Evolutionary conservation across 2,888 invertebrate genomes (phyloP), one percentile per base, ranked within the genome.

Genomic region (Nycteola revayana): DNA sequence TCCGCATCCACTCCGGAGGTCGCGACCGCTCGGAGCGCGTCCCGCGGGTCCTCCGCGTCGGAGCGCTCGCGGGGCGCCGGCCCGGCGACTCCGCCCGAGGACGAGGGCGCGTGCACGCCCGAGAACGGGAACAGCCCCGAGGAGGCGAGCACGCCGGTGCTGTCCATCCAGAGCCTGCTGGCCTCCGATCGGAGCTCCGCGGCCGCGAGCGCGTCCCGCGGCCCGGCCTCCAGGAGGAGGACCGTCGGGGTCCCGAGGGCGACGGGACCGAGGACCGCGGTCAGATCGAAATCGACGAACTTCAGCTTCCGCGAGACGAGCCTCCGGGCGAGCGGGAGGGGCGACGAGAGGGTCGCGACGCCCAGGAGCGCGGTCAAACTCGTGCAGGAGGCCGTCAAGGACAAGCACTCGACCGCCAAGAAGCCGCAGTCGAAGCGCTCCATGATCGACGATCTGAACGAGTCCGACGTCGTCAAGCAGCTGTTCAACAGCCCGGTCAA

Each of bases 401-500:
- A 83, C 40, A 84, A 84, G 33, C 86, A 87, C 37, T 77, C 89
- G 0, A 84, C 89, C 0, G 88, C 89, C 0, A 89, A 88, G 51
- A 88, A 88, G 36, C 79, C 88, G n/a, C 71, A 61, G 40, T 89
- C 89, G 6, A 85, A 82, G 24, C 80, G 87, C 3, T 75, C 82
- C 1, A 73, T 89, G 1, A 89, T 89, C 27, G 89, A 89, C 51
- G 66, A 82, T 18, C 52, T 89, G 6, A 68, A 85, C 48, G 76
- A 76, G 9, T 87, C 86, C 0, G 82, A 82, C 30, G 69, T 86
- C 7, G 79, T 83, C 1, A 85, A 87, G 44, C 75, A 85, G 30
- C 53, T 89, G 24, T 89, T 89, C 58, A 82, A 74, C 44, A 89
- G 87, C 41, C 89, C 89, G 0, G 88, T 89, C 0, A 89, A 87